phyloP scores from a whole-genome alignment of 1,140 invertebrate genomes.

The Leptinotarsa defecta region DNA sequence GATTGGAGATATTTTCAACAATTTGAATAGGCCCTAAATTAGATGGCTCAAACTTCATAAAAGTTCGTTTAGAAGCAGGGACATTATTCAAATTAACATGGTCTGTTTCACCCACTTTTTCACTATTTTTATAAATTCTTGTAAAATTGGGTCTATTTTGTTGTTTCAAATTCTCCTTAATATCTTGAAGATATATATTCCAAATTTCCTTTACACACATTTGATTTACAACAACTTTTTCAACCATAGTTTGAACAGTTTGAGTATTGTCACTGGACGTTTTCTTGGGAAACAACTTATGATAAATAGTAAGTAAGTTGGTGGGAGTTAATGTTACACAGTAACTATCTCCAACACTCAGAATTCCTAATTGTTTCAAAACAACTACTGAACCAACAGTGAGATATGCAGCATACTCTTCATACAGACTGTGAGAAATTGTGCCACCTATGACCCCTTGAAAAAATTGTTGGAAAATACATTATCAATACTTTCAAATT shows the following conservation, averaged over 20 bases:
- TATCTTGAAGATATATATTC: constrained; percentile 6
- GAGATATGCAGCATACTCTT: constrained; percentile 27
- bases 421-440: constrained; percentile 35
- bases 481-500: not conserved
- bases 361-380: constrained; percentile 35
- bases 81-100: not conserved
- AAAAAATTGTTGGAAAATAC: constrained; percentile 21
- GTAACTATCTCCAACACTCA: constrained; percentile 34
- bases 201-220: constrained; percentile 26
- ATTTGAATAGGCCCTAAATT: not conserved
- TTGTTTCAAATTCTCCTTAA: constrained; percentile 5
- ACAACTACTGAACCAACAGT: constrained; percentile 37
- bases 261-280: constrained; percentile 1
- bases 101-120: not conserved
- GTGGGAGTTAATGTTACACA: constrained; percentile 37
- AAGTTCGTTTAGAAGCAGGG: not conserved
- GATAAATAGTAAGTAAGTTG: constrained; percentile 37
- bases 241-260: not conserved
- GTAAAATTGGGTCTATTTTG: constrained; percentile 9
- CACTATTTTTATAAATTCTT: not conserved
- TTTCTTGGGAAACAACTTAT: not conserved
- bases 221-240: constrained; percentile 30
- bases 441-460: constrained; percentile 39
- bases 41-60: not conserved
- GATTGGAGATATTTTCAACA: not conserved